These are phyloP conservation scores for Tyria jacobaeae DNA, from an alignment of 2,888 invertebrate species.

Conservation along the genomic window DNA sequence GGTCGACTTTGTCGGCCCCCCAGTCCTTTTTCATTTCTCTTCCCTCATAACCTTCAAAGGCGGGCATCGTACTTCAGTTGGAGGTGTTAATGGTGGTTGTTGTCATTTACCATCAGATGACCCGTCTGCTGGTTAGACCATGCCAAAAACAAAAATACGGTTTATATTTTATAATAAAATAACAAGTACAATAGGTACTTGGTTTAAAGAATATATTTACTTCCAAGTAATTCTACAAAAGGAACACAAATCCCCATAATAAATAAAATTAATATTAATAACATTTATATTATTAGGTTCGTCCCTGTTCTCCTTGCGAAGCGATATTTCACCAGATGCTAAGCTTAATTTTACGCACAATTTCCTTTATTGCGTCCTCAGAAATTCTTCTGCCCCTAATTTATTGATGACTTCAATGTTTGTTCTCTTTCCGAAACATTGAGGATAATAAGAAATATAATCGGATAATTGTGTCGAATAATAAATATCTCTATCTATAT, in stretches of 20 bases:
- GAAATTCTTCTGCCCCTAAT: slow-evolving; percentile 45
- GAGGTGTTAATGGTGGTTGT: too few species aligned
- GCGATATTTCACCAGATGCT: slow-evolving; percentile 51
- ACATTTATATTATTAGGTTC: slow-evolving; percentile 5
- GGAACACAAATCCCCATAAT: slow-evolving; percentile 5
- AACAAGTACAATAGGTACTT: too few species aligned
- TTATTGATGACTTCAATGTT: slow-evolving; percentile 50
- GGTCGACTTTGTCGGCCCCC: too few species aligned
- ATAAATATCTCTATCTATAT: too few species aligned
- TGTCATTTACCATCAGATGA: too few species aligned
- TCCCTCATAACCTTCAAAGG: too few species aligned
- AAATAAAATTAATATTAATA: slow-evolving; percentile 14
- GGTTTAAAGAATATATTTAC: too few species aligned
- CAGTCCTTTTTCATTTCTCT: too few species aligned
- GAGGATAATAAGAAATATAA: slow-evolving; percentile 4
- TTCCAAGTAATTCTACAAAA: background rate
- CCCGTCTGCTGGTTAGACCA: too few species aligned
- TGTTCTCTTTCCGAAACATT: slow-evolving; percentile 16
- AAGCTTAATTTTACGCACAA: slow-evolving; percentile 62
- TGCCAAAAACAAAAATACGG: too few species aligned
- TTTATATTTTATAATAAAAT: too few species aligned
- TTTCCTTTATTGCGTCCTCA: slow-evolving; percentile 58
- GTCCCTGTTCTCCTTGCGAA: slow-evolving; percentile 31
- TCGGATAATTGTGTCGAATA: slow-evolving; percentile 2
- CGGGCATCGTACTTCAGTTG: too few species aligned